These are phyloP conservation scores for Strigamia transsilvanica DNA, from an alignment of 2,888 invertebrate genomes.

Conservation along the genomic window DNA sequence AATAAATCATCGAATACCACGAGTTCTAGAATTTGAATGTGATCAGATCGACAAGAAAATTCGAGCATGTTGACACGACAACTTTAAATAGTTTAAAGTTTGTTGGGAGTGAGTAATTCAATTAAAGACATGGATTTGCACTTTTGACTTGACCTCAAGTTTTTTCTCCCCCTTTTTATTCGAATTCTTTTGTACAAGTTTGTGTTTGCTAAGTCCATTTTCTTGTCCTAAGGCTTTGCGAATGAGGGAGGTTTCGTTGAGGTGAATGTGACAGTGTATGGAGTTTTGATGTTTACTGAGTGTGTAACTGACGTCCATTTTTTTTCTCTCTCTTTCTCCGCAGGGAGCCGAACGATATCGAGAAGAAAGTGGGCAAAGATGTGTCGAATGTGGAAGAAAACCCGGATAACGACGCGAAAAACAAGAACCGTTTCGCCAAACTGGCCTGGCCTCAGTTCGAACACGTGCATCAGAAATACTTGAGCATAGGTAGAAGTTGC, in stretches of 20 bases:
- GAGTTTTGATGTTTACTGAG: slow-evolving; percentile 38
- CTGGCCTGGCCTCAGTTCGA: slow-evolving; percentile 95
- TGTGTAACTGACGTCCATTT: slow-evolving; percentile 13
- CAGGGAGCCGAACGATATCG: slow-evolving; percentile 89
- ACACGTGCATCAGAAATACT: slow-evolving; percentile 88
- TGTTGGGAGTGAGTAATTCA: neutral
- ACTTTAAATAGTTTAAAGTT: neutral
- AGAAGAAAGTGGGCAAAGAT: slow-evolving; percentile 50
- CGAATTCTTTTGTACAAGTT: slow-evolving; percentile 36
- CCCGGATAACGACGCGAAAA: slow-evolving; percentile 54
- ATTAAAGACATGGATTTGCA: slow-evolving; percentile 39
- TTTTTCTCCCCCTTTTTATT: neutral
- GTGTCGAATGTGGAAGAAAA: slow-evolving; percentile 33
- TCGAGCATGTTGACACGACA: neutral
- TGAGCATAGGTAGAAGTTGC: slow-evolving; percentile 81
- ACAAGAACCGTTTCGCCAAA: slow-evolving; percentile 64
- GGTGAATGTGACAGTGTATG: slow-evolving; percentile 39
- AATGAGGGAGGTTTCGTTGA: slow-evolving; percentile 20
- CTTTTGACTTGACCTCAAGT: slow-evolving; percentile 13
- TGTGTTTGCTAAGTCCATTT: slow-evolving; percentile 43
- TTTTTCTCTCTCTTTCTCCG: slow-evolving; percentile 57
- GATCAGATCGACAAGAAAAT: neutral
- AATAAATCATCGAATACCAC: no score
- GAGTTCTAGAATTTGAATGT: no score
- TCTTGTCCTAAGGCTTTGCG: slow-evolving; percentile 19